Evolutionary conservation across 2,113 vertebrate genomes (phyloP).

Genomic region (Saimiri boliviensis): DNA sequence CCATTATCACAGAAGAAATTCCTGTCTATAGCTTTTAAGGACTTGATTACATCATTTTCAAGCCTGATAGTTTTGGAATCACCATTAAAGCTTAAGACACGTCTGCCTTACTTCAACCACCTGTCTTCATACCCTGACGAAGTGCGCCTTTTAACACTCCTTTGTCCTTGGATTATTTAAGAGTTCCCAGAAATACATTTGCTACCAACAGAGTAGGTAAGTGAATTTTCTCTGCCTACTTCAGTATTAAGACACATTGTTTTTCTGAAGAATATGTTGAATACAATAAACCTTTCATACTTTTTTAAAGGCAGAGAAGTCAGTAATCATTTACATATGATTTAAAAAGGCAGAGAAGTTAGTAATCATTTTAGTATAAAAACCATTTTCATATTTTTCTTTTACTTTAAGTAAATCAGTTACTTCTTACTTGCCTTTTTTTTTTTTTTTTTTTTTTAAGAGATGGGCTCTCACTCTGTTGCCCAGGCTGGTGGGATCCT

Average conservation of each 20-base stretch:
- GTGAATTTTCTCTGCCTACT: slow-evolving; percentile 39
- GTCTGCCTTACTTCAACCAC: slow-evolving; percentile 84
- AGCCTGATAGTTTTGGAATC: slow-evolving; percentile 96
- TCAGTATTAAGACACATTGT: not conserved
- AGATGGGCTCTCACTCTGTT: too few species aligned
- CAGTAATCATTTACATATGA: not conserved
- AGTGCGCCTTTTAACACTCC: slow-evolving; percentile 78
- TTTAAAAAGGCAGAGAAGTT: not conserved
- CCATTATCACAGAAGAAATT: slow-evolving; percentile 95
- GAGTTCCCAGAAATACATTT: slow-evolving; percentile 70
- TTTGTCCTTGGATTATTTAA: slow-evolving; percentile 78
- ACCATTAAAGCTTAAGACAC: slow-evolving; percentile 84
- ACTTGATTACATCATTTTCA: slow-evolving; percentile 97
- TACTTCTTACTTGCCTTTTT: not conserved
- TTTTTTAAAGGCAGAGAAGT: not conserved
- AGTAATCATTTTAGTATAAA: not conserved
- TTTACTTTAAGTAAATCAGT: slow-evolving; percentile 14
- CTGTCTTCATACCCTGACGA: slow-evolving; percentile 80
- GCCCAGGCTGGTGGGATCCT: too few species aligned
- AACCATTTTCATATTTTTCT: not conserved
- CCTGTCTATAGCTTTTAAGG: slow-evolving; percentile 97
- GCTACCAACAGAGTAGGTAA: slow-evolving; percentile 86
- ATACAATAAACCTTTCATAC: not conserved
- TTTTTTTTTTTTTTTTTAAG: too few species aligned
- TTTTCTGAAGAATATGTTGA: not conserved